Base-by-base conservation (phyloP, 2,113 vertebrate genomes). In the Proteles cristata region DNA sequence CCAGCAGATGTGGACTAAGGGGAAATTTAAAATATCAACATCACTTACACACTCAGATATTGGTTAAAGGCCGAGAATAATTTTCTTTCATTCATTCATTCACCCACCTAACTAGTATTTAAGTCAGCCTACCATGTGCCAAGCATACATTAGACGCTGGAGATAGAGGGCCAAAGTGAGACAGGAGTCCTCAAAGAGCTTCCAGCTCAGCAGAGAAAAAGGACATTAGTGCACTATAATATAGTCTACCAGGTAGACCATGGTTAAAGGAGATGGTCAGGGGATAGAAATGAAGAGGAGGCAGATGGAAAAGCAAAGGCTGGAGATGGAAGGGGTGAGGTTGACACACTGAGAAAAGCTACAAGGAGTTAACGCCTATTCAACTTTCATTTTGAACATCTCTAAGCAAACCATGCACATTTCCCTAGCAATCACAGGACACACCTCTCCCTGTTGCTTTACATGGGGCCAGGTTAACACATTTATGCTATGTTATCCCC, bases 41-140 rank as follows among this genome's bases (percentile, higher is more conserved):
- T 25, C 6, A 58, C 35, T 86, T 65, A 83, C 2, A 58, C 92
- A 91, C 25, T 86, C 55, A 39, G 23, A 93, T 76, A 71, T 63
- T 66, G 55, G 63, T 77, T 93, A 50, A 94, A 88, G 73, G 11
- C 21, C 43, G 76, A 39, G 16, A 96, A 69, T 85, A 88, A 90
- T 69, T 82, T 90, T 86, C 16, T 65, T 35, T 53, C 87, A 66
- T 92, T 90, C 74, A 81, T 69, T 25, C 23, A 50, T n/a, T 10
- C 81, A 76, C 25, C 74, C 43, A 76, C 43, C 73, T 14, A 88
- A 25, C 25, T 77, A 35, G 21, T 53, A 48, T 85, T 93, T 53
- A 71, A 43, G 91, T 43, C 61, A 85, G 43, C 39, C 86, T 79
- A 63, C 8, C 17, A 48, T 31, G 19, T 58, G 33, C 15, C 45